Conservation (phyloP, 92 coral and sea anemone genomes). For the Palythoa heliodiscus region DNA sequence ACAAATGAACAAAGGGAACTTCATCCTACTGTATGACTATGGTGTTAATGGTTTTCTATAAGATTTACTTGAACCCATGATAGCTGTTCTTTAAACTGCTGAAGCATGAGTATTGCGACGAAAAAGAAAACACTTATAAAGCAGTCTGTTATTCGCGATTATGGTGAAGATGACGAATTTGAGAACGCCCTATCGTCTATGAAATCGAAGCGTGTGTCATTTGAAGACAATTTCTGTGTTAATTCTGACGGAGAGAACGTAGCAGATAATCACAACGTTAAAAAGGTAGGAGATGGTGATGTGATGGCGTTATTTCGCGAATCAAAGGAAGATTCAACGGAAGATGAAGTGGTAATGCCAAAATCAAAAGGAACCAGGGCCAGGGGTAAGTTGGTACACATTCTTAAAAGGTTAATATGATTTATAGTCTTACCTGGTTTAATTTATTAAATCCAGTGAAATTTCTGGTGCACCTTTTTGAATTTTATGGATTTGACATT, state of each 20-base stretch:
- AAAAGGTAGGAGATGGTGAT: background rate
- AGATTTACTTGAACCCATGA: background rate
- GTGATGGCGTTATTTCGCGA: conserved; percentile 10
- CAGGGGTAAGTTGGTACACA: background rate
- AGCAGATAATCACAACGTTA: conserved; percentile 6
- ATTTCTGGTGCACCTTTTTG: no score
- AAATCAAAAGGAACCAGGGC: background rate
- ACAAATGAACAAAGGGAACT: background rate
- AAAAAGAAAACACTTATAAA: conserved; percentile 70
- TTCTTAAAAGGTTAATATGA: background rate
- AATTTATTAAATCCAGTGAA: no score
- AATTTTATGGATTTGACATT: no score
- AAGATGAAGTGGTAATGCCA: conserved; percentile 23
- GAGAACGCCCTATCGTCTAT: conserved; percentile 17
- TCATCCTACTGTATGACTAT: no score
- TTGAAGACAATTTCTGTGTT: conserved; percentile 51
- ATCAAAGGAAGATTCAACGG: background rate
- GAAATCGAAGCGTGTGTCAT: conserved; percentile 71
- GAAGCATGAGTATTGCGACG: conserved; percentile 39
- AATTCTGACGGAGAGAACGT: conserved; percentile 79
- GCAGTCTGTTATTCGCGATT: conserved; percentile 64
- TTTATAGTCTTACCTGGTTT: background rate
- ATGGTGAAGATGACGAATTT: conserved; percentile 33
- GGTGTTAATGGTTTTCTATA: background rate
- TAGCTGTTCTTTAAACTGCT: background rate